A percentile compares a stretch with the other conserved stretches of the same genome.
These are phyloP conservation scores for Salvelinus alpinus DNA, from an alignment of 2,113 vertebrate species.

Conservation along the genomic window DNA sequence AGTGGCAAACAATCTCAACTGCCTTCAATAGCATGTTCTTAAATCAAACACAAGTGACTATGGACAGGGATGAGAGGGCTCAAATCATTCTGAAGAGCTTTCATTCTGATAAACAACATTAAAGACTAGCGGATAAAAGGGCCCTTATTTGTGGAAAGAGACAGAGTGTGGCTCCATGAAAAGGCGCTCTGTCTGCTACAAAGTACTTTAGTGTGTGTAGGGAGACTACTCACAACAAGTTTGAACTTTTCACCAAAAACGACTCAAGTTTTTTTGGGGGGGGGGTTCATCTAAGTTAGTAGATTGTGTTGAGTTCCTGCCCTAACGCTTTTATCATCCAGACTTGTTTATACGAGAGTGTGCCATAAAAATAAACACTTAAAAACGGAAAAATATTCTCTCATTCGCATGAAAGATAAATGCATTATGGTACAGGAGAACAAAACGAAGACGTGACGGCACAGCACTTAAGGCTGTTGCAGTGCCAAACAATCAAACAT, in stretches of 20 bases:
- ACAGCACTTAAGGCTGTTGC: constrained; percentile 6
- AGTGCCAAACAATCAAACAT: too few relatives aligned
- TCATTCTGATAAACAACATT: too few relatives aligned
- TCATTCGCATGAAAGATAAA: background rate
- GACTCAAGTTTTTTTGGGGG: background rate
- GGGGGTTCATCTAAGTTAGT: background rate
- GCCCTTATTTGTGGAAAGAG: too few relatives aligned
- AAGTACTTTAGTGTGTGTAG: background rate
- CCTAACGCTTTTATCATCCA: constrained; percentile 4
- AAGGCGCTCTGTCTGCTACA: too few relatives aligned
- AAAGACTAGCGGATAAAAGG: too few relatives aligned
- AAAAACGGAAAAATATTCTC: background rate
- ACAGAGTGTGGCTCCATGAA: too few relatives aligned
- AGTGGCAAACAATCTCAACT: too few relatives aligned
- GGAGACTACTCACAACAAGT: background rate
- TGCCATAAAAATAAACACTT: background rate
- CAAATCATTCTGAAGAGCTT: background rate
- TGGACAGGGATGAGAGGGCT: background rate
- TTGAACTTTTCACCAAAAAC: background rate
- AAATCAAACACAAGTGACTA: background rate
- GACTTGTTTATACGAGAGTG: constrained; percentile 4
- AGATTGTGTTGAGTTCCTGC: background rate
- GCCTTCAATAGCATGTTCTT: too few relatives aligned
- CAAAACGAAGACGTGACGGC: background rate
- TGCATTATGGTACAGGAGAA: background rate